Evolutionary conservation across 2,113 vertebrate species (phyloP), one percentile per base, ranked within the genome.

Genomic region (Cebus imitator): DNA sequence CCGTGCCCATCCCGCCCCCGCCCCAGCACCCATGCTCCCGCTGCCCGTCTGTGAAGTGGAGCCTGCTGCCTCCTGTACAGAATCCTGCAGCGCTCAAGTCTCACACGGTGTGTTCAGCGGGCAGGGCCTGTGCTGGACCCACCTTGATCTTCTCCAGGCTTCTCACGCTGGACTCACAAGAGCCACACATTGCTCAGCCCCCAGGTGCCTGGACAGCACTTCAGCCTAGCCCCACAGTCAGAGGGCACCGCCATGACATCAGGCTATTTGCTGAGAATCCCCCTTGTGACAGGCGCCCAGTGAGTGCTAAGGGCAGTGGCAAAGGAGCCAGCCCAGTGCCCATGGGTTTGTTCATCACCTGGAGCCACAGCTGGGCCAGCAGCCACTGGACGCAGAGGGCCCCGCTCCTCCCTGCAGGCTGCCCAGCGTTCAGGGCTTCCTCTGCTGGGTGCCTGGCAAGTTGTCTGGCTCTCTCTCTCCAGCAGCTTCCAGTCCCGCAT

Each of bases 31-130:
- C 48, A 43, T 27, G 2, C 1, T 30, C 5, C 48, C 2, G 5
- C 83, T 11, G 32, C 18, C 25, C 13, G 4, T 66, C 68, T 72
- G 14, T 30, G 23, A 6, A 30, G 8, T 5, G n/a, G n/a, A 21
- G n/a, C 9, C 70, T 40, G 68, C 35, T 4, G 18, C 8, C 70
- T 23, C 30, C 2, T 1, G 3, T 4, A 2, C 3, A 30, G 16
- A 32, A 4, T 4, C n/a, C 0, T 12, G 13, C 18, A 9, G 3
- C 2, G 2, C 9, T 3, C 32, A 8, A 43, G 37, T 32, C 30
- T 30, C 32, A 30, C 30, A 35, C 12, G 0, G 64, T 32, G 30
- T 14, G 30, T 32, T 14, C 64, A 14, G 13, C 30, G 13, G 32
- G 12, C 30, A 16, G 64, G 12, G 30, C 64, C 64, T 16, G 13